A percentile compares a stretch with the other conserved stretches of the same genome.
These are phyloP conservation scores for Ormyrus labotus DNA, from an alignment of 2,888 invertebrate species.

Conservation along the genomic window DNA sequence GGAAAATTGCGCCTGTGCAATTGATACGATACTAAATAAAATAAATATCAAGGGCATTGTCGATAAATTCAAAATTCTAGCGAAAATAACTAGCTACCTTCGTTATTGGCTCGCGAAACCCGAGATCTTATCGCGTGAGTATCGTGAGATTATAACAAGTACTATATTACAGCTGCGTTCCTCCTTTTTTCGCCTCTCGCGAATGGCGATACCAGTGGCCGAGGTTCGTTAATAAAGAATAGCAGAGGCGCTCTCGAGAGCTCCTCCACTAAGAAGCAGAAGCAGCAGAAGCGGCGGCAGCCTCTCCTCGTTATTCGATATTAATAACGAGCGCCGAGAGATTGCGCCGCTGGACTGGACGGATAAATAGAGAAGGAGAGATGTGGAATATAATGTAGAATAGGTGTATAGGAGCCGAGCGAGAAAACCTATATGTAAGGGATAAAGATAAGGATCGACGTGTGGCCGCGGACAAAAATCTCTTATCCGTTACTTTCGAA, in stretches of 20 bases:
- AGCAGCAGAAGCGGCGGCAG: no score
- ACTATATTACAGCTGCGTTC: constrained; percentile 55
- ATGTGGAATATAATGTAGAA: constrained; percentile 3
- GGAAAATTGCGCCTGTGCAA: not conserved
- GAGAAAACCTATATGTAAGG: not conserved
- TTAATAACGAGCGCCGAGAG: constrained; percentile 71
- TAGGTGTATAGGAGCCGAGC: constrained; percentile 54
- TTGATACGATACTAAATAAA: constrained; percentile 6
- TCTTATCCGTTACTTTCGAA: constrained; percentile 13
- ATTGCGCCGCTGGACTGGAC: constrained; percentile 5
- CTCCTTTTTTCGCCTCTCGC: constrained; percentile 33
- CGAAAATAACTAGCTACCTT: constrained; percentile 28
- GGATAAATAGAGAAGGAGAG: constrained; percentile 43
- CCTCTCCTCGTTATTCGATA: constrained; percentile 75
- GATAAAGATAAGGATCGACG: constrained; percentile 34
- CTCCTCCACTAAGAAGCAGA: constrained; percentile 53
- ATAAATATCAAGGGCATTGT: constrained; percentile 30
- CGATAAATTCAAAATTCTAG: constrained; percentile 41
- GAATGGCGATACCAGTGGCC: constrained; percentile 33
- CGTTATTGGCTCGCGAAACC: constrained; percentile 43
- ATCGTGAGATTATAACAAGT: constrained; percentile 57
- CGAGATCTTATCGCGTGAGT: constrained; percentile 51
- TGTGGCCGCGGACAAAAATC: not conserved
- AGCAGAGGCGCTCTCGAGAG: constrained; percentile 67
- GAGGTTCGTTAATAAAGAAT: constrained; percentile 75